Evolutionary conservation across 2,888 invertebrate species (phyloP).

Genomic region (Cantharis flavilabris): DNA sequence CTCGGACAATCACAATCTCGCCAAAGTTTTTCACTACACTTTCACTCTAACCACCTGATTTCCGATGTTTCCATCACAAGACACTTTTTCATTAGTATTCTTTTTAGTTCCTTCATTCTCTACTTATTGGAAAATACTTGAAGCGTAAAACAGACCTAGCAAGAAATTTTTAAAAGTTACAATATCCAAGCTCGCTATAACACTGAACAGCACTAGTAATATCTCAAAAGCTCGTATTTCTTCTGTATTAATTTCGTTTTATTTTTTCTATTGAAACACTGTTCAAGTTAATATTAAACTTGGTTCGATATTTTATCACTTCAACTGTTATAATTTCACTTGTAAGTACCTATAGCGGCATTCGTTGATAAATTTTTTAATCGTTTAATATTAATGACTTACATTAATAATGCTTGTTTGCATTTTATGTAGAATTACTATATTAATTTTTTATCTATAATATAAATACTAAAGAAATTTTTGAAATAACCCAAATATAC

Average conservation of each 20-base stretch:
- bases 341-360: background rate
- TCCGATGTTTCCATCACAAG: conserved; percentile 42
- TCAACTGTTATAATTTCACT: background rate
- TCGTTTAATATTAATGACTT: background rate
- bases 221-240: conserved; percentile 36
- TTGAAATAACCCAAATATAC: background rate
- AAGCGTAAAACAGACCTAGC: conserved; percentile 45
- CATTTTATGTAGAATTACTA: background rate
- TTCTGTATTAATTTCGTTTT: conserved; percentile 40
- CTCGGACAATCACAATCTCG: conserved; percentile 24
- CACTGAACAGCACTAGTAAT: conserved; percentile 43
- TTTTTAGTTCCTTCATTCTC: conserved; percentile 38
- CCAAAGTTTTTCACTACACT: conserved; percentile 33
- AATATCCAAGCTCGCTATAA: conserved; percentile 40
- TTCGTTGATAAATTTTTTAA: background rate
- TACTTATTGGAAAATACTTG: conserved; percentile 47
- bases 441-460: background rate
- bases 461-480: background rate
- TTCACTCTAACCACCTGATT: conserved; percentile 45
- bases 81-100: conserved; percentile 50
- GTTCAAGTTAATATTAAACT: conserved; percentile 33
- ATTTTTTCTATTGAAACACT: conserved; percentile 39
- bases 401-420: background rate
- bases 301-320: background rate
- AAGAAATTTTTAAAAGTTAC: conserved; percentile 45